phyloP scores from a whole-genome alignment of 2,113 vertebrate genomes.

The Felis chaus region DNA sequence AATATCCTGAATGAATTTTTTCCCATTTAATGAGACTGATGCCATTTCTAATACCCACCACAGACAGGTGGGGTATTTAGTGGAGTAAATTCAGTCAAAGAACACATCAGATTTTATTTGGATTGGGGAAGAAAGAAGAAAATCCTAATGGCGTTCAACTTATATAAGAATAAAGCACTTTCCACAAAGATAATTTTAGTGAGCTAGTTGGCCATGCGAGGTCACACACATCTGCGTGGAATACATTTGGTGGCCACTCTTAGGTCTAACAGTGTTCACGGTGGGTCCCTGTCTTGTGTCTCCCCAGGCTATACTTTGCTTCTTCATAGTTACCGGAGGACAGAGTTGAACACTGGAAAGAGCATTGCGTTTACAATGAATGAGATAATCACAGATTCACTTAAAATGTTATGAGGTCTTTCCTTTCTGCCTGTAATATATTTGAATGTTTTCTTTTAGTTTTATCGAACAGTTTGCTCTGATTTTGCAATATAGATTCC shows the following conservation, averaged over 20 bases:
- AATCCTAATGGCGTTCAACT: not conserved
- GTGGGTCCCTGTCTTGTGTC: not conserved
- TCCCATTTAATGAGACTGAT: not conserved
- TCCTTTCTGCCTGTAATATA: not conserved
- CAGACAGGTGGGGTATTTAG: fast-evolving
- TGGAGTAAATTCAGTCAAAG: not conserved
- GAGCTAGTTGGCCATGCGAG: not conserved
- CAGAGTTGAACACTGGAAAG: not conserved
- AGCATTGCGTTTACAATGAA: not conserved
- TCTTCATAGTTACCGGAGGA: not conserved
- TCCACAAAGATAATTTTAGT: not conserved
- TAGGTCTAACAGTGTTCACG: not conserved
- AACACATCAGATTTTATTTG: not conserved
- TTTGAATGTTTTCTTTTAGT: not conserved
- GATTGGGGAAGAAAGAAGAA: not conserved
- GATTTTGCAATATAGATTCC: constrained; percentile 23
- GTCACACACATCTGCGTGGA: not conserved
- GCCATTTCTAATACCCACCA: not conserved
- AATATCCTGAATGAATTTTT: not conserved
- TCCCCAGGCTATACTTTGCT: not conserved
- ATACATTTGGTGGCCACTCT: not conserved
- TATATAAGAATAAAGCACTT: not conserved
- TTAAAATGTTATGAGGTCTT: not conserved
- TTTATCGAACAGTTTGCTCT: constrained; percentile 35
- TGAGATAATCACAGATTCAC: not conserved